Percentiles rank a stretch among this genome's conserved stretches.
phyloP scores from a whole-genome alignment of 2,888 invertebrate species.

The Polyploca ridens region DNA sequence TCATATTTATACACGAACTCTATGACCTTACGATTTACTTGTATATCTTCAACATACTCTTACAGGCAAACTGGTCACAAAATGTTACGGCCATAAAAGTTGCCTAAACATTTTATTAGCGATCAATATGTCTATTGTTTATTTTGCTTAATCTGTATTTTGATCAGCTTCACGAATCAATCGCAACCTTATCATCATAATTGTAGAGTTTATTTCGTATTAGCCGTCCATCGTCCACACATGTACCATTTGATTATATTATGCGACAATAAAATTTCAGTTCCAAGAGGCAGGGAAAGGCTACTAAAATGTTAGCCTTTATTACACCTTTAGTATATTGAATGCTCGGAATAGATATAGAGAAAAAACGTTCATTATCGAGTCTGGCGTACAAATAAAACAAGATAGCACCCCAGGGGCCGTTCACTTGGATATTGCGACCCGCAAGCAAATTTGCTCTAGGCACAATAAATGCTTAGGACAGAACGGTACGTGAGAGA shows the following conservation, averaged over 20 bases:
- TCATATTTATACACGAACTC: neutral
- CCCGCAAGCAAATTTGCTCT: constrained; percentile 81
- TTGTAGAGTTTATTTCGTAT: constrained; percentile 38
- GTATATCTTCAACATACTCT: neutral
- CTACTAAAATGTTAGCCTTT: constrained; percentile 63
- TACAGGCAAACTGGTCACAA: constrained; percentile 43
- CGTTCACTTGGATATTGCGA: constrained; percentile 78
- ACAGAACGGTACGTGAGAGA: constrained; percentile 60
- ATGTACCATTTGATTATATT: constrained; percentile 57
- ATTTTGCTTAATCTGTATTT: constrained; percentile 57
- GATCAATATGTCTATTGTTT: constrained; percentile 66
- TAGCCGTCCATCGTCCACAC: constrained; percentile 29
- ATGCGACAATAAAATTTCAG: constrained; percentile 59
- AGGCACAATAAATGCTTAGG: constrained; percentile 79
- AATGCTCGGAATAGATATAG: constrained; percentile 63
- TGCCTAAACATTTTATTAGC: constrained; percentile 60
- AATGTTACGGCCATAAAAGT: constrained; percentile 53
- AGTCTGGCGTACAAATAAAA: constrained; percentile 74
- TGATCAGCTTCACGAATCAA: constrained; percentile 27
- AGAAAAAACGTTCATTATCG: constrained; percentile 80
- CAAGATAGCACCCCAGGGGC: constrained; percentile 74
- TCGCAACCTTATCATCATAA: constrained; percentile 39
- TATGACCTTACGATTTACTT: neutral
- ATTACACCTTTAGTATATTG: constrained; percentile 74
- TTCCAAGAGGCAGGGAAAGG: constrained; percentile 43